Percentiles rank a stretch among this genome's conserved stretches.
phyloP scores from a whole-genome alignment of 2,797 vertebrate genomes.

The Anguilla megastoma region DNA sequence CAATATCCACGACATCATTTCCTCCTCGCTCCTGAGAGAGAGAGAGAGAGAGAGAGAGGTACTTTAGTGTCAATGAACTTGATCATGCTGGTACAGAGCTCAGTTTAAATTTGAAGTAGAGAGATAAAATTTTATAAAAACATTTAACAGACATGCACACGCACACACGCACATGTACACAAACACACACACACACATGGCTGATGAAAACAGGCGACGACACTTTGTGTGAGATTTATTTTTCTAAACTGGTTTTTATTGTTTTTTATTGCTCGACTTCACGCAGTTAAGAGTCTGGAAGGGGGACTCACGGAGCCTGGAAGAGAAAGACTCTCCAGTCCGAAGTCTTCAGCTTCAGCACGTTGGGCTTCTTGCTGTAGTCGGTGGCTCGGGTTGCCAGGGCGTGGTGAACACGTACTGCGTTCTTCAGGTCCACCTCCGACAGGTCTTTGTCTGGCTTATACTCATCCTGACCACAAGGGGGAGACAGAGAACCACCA shows the following conservation, averaged over 20 bases:
- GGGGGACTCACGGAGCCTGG: conserved; percentile 86
- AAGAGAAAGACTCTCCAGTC: conserved; percentile 98
- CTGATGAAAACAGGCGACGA: not conserved
- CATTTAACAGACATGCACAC: conserved; percentile 1
- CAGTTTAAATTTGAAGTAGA: not conserved
- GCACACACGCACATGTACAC: conserved; percentile 9
- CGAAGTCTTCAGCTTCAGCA: conserved; percentile 93
- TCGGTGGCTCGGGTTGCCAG: conserved; percentile 90
- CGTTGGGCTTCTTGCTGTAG: conserved; percentile 93
- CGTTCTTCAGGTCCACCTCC: conserved; percentile 93
- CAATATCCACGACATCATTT: conserved; percentile 97
- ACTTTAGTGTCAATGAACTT: not conserved
- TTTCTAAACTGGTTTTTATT: not conserved
- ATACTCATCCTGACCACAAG: conserved; percentile 88
- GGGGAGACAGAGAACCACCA: conserved; percentile 59
- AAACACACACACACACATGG: not conserved
- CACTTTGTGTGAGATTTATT: not conserved
- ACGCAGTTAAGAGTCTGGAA: no score
- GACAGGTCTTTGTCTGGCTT: conserved; percentile 92
- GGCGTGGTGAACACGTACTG: conserved; percentile 91
- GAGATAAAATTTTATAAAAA: not conserved
- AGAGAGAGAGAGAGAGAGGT: not conserved
- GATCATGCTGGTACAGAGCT: not conserved
- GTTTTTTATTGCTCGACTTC: not conserved
- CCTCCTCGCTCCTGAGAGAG: conserved; percentile 85